These are phyloP conservation scores for Linurgus olivaceus DNA, from an alignment of 2,797 vertebrate species.

Conservation along the genomic window DNA sequence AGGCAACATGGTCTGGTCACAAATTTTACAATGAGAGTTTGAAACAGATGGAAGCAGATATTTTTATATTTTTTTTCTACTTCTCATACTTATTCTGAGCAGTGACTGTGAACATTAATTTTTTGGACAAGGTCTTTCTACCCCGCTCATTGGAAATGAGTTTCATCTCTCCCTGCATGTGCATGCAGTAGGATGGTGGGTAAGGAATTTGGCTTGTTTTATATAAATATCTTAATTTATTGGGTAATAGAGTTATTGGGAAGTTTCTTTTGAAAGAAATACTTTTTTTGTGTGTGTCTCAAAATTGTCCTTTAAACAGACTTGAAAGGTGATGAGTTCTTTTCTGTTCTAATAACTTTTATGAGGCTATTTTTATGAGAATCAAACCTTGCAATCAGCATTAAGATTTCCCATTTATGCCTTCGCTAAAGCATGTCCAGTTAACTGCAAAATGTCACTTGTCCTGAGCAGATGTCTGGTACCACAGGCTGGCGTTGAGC, in stretches of 20 bases:
- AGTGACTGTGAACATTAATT: accelerated
- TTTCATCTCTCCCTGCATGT: not conserved
- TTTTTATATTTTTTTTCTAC: not conserved
- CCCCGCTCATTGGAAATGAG: not conserved
- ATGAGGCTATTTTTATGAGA: constrained; percentile 11
- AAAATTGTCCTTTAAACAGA: not conserved
- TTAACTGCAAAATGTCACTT: constrained; percentile 11
- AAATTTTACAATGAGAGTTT: not conserved
- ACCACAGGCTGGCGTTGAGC: not conserved
- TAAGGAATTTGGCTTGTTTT: not conserved
- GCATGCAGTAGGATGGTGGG: not conserved
- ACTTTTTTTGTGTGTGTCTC: not conserved
- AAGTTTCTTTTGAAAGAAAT: not conserved
- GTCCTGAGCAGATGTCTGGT: not conserved
- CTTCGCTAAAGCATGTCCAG: constrained; percentile 7
- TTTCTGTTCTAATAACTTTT: constrained; percentile 37
- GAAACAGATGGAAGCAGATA: not conserved
- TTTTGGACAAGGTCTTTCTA: not conserved
- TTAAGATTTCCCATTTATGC: constrained; percentile 24
- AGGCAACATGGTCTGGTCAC: not conserved
- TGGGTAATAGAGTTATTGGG: not conserved
- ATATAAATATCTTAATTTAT: not conserved
- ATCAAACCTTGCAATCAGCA: constrained; percentile 28
- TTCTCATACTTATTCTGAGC: not conserved
- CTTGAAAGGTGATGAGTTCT: not conserved